phyloP scores from a whole-genome alignment of 1,140 invertebrate genomes.

The Drosophila baimaii region DNA sequence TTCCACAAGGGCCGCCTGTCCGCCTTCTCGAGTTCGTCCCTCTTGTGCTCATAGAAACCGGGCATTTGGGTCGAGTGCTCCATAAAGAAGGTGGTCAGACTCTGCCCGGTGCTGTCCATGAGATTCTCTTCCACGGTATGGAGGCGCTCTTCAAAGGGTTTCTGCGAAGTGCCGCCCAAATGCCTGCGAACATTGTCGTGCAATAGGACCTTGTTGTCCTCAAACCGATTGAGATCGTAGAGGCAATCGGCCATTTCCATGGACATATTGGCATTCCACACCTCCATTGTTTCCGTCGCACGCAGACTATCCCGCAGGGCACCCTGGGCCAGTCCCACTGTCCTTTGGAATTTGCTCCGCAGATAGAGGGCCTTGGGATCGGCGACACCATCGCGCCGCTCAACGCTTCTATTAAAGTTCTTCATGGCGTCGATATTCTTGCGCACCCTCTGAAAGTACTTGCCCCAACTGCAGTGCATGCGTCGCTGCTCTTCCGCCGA shows the following conservation, averaged over 20 bases:
- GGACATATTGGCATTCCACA: constrained; percentile 1
- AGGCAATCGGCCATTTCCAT: constrained; percentile 64
- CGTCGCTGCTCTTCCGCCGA: constrained; percentile 22
- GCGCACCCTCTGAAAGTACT: constrained; percentile 26
- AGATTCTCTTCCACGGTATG: constrained; percentile 67
- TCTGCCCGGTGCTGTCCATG: constrained; percentile 52
- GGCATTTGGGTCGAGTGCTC: constrained; percentile 40
- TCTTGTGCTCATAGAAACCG: constrained; percentile 36
- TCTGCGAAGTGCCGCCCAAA: constrained; percentile 55
- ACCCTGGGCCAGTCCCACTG: constrained; percentile 23
- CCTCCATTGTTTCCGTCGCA: neutral
- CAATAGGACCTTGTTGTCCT: constrained; percentile 61
- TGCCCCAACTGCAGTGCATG: constrained; percentile 64
- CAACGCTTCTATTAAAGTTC: constrained; percentile 55
- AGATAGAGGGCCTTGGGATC: constrained; percentile 26
- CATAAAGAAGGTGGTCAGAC: constrained; percentile 58
- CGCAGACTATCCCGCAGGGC: constrained; percentile 28
- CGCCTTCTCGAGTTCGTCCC: constrained; percentile 3
- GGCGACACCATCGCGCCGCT: neutral
- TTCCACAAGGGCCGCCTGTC: constrained; percentile 57
- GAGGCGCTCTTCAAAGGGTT: constrained; percentile 54
- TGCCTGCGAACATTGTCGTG: constrained; percentile 44
- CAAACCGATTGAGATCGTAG: constrained; percentile 72
- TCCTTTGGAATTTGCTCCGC: constrained; percentile 56
- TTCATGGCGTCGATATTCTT: constrained; percentile 22